These are phyloP conservation scores for Sinella curviseta DNA, from an alignment of 1,140 invertebrate genomes.

Conservation along the genomic window DNA sequence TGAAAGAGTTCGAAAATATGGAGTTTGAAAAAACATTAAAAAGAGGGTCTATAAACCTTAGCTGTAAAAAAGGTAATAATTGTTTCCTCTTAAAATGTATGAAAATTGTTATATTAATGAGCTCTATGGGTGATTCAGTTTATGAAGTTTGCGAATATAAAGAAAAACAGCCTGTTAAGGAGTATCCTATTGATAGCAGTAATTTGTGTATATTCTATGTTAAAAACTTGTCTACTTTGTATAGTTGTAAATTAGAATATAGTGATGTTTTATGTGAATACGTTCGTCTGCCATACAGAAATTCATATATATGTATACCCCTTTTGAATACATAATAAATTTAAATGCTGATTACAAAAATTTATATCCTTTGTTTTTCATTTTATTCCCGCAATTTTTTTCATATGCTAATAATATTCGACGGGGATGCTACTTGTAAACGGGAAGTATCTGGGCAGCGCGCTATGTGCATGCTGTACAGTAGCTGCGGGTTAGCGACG, in stretches of 20 bases:
- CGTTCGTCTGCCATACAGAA: neutral
- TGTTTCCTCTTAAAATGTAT: neutral
- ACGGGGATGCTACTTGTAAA: no score
- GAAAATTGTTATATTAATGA: neutral
- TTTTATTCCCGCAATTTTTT: neutral
- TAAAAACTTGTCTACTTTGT: neutral
- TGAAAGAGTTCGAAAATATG: neutral
- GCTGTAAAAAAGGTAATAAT: neutral
- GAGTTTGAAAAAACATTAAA: neutral
- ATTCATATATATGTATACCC: slow-evolving; percentile 1
- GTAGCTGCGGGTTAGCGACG: no score
- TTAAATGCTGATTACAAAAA: no score
- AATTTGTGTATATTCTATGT: neutral
- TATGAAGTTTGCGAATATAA: neutral
- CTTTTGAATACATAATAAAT: neutral
- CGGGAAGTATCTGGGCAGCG: no score
- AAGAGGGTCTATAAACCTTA: neutral
- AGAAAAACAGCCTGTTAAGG: neutral
- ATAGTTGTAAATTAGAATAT: neutral
- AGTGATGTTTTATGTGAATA: neutral
- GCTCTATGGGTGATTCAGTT: neutral
- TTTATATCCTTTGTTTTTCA: neutral
- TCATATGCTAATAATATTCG: no score
- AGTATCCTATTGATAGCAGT: neutral
- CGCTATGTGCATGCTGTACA: no score